phyloP scores from a whole-genome alignment of 2,797 vertebrate species.

The Tolypeutes matacus region DNA sequence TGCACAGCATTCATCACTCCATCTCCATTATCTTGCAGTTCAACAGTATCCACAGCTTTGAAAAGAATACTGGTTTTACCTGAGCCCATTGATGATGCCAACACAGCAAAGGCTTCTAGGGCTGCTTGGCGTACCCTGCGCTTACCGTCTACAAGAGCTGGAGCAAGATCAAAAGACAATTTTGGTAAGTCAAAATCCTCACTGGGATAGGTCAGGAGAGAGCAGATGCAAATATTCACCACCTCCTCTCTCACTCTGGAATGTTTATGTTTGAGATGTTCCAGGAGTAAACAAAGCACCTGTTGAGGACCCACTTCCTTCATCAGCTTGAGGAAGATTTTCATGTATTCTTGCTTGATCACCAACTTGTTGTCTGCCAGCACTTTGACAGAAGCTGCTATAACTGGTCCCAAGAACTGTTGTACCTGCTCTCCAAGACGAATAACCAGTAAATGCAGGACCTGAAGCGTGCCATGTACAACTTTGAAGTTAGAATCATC shows the following conservation, averaged over 20 bases:
- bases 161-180: conserved; percentile 92
- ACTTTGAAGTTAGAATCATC: conserved; percentile 94
- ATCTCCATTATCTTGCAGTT: conserved; percentile 91
- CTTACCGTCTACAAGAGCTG: conserved; percentile 92
- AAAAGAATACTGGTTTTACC: conserved; percentile 90
- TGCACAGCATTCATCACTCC: conserved; percentile 93
- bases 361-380: conserved; percentile 91
- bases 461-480: conserved; percentile 92
- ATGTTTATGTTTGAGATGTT: conserved; percentile 92
- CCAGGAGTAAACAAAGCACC: conserved; percentile 91
- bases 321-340: conserved; percentile 92
- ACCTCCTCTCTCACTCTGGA: conserved; percentile 92
- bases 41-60: conserved; percentile 92
- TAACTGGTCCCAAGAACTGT: conserved; percentile 89
- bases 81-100: conserved; percentile 91
- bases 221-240: conserved; percentile 91
- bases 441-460: conserved; percentile 91
- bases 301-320: conserved; percentile 89
- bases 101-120: conserved; percentile 92
- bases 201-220: conserved; percentile 91
- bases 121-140: conserved; percentile 93
- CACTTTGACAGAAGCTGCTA: conserved; percentile 90
- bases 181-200: conserved; percentile 91
- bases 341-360: conserved; percentile 91
- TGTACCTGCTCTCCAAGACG: conserved; percentile 89